Percentiles rank a stretch among this genome's conserved stretches.
These are phyloP conservation scores for Gymnocephalus cernua DNA, from an alignment of 2,113 vertebrate species.

Conservation along the genomic window DNA sequence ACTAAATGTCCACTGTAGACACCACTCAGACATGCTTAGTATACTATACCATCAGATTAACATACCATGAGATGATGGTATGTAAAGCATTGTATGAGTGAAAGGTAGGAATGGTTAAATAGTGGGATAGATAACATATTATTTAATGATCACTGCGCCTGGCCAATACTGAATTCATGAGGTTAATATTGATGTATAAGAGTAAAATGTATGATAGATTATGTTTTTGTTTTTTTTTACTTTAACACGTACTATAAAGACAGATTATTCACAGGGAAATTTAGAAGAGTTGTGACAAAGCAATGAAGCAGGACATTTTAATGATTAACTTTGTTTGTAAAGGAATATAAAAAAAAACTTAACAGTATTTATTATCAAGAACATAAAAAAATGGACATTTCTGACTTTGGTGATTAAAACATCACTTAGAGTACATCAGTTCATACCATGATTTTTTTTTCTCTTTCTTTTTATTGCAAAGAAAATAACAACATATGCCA, in stretches of 20 bases:
- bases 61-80: too few species aligned
- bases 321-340: background rate
- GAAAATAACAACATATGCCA: background rate
- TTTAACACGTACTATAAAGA: background rate
- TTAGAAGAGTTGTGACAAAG: background rate
- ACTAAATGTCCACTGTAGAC: background rate
- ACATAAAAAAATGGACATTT: background rate
- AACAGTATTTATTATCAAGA: background rate
- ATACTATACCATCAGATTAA: background rate
- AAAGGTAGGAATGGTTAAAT: background rate
- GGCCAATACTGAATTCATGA: background rate
- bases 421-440: too few species aligned
- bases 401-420: background rate
- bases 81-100: background rate
- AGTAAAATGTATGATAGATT: background rate
- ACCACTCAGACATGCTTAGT: background rate
- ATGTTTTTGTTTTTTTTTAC: background rate
- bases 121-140: too few species aligned
- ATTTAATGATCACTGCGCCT: background rate
- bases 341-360: background rate
- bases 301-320: background rate
- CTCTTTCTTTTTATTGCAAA: background rate
- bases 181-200: background rate
- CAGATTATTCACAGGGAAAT: background rate
- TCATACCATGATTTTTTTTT: too few species aligned